Percentiles rank a stretch among this genome's conserved stretches.
Conservation (phyloP, 2,113 vertebrate genomes). For the Clupea harengus region DNA sequence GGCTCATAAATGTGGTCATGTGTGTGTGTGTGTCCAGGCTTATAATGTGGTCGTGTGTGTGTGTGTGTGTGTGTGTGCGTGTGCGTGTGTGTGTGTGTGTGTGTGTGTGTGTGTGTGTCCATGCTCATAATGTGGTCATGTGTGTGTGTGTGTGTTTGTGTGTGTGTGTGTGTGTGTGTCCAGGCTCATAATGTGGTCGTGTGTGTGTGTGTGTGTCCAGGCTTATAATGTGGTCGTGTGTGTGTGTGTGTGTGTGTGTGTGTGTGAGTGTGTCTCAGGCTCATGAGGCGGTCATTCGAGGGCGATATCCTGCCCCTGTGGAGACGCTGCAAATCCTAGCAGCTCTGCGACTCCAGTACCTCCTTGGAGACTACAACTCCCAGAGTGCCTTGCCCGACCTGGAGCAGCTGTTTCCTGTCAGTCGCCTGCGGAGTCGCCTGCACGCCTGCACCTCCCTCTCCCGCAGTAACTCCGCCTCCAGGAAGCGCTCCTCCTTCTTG, state of each 20-base stretch:
- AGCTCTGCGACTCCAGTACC: constrained; percentile 89
- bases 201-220: too few relatives aligned
- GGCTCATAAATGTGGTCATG: too few relatives aligned
- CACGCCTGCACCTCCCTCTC: constrained; percentile 71
- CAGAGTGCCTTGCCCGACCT: constrained; percentile 73
- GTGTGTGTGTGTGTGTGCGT: neutral
- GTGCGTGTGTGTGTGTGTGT: too few relatives aligned
- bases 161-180: too few relatives aligned
- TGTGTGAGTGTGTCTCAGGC: constrained; percentile 71
- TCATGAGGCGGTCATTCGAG: constrained; percentile 90
- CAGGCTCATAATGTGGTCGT: too few relatives aligned
- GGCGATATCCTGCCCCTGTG: constrained; percentile 91
- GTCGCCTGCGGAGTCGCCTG: constrained; percentile 83
- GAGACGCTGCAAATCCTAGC: constrained; percentile 93
- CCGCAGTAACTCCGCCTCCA: constrained; percentile 55
- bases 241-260: neutral
- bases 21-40: too few relatives aligned
- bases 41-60: too few relatives aligned
- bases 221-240: too few relatives aligned
- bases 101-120: too few relatives aligned
- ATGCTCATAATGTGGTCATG: too few relatives aligned
- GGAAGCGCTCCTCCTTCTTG: constrained; percentile 90
- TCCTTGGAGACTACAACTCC: constrained; percentile 77
- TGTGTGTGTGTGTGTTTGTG: too few relatives aligned
- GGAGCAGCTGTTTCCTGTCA: constrained; percentile 86